Conservation (phyloP, 2,797 vertebrate species). For the Podargus strigoides region DNA sequence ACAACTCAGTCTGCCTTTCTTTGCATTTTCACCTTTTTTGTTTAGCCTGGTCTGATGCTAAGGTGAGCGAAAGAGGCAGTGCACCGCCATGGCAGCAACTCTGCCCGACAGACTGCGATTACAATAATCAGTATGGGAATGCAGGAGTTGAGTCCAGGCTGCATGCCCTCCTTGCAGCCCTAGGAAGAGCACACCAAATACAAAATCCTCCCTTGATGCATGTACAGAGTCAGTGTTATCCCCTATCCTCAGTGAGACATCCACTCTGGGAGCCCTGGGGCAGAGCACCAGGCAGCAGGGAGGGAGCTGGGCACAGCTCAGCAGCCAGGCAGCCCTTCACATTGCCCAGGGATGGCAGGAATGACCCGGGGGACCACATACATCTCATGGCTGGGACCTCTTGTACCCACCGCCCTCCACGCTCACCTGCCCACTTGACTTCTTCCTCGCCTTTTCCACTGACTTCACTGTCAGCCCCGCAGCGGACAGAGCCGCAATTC, state of each 20-base stretch:
- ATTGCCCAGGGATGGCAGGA: not conserved
- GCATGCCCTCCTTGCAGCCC: not conserved
- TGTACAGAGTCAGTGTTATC: not conserved
- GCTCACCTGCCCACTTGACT: slow-evolving; percentile 68
- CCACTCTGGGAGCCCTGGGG: not conserved
- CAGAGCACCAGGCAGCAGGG: not conserved
- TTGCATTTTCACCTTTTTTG: not conserved
- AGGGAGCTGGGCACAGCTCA: not conserved
- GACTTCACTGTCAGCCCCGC: slow-evolving; percentile 73
- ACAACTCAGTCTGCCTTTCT: fast-evolving
- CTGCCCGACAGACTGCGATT: not conserved
- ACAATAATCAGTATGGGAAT: not conserved
- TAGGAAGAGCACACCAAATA: not conserved
- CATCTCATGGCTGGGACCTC: not conserved
- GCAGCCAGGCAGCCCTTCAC: not conserved
- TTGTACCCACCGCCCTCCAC: fast-evolving
- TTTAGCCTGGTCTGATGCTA: not conserved
- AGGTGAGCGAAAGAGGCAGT: not conserved
- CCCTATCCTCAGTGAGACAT: not conserved
- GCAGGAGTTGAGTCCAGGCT: not conserved
- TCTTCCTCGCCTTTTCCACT: slow-evolving; percentile 77
- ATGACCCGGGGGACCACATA: fast-evolving
- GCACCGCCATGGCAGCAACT: fast-evolving
- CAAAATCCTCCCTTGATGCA: not conserved
- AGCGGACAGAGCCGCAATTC: slow-evolving; percentile 83